These are phyloP conservation scores for Nezara viridula DNA, from an alignment of 2,888 invertebrate genomes.

Conservation along the genomic window DNA sequence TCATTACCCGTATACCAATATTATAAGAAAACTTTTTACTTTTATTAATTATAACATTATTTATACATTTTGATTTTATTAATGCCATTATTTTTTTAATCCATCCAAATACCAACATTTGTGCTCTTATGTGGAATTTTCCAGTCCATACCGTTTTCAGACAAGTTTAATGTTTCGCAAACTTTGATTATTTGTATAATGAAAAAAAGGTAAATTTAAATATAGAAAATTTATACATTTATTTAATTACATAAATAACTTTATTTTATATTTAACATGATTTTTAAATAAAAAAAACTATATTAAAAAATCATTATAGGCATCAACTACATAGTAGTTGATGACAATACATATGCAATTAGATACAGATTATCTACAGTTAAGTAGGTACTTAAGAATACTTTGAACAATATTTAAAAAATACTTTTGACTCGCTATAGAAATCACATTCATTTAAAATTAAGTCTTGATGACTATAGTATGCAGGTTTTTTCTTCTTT, in stretches of 20 bases:
- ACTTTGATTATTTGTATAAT: neutral
- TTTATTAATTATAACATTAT: no score
- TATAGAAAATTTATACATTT: neutral
- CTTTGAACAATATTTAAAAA: neutral
- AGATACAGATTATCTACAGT: neutral
- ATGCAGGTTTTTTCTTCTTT: neutral
- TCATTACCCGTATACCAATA: no score
- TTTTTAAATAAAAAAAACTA: slow-evolving; percentile 6
- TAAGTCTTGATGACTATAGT: neutral
- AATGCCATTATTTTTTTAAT: neutral
- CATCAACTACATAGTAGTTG: slow-evolving; percentile 34
- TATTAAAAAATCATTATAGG: neutral
- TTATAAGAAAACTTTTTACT: no score
- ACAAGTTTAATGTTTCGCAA: neutral
- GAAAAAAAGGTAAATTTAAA: neutral
- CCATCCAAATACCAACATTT: neutral
- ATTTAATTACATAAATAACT: slow-evolving; percentile 15
- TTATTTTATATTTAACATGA: neutral
- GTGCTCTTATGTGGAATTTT: neutral
- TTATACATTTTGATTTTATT: no score
- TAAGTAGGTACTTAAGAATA: neutral
- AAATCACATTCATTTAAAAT: slow-evolving; percentile 11
- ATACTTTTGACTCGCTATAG: slow-evolving; percentile 5
- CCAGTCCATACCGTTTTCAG: neutral
- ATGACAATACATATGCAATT: neutral